phyloP scores from a whole-genome alignment of 2,113 vertebrate species.

The Amphiprion ocellaris region DNA sequence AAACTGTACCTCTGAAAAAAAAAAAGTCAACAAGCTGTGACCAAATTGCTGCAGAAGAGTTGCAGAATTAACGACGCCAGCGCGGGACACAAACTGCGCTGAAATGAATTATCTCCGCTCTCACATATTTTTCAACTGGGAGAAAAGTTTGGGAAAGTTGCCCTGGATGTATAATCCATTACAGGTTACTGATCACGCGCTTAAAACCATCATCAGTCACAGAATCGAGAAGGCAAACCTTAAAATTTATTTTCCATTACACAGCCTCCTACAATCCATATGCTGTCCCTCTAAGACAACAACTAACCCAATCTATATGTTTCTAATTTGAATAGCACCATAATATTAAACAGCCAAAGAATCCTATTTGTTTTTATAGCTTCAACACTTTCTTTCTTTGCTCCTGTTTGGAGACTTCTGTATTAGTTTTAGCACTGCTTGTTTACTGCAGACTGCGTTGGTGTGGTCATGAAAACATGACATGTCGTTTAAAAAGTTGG shows the following conservation, averaged over 20 bases:
- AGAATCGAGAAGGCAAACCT: conserved; percentile 16
- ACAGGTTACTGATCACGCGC: conserved; percentile 42
- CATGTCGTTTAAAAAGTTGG: background rate
- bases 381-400: background rate
- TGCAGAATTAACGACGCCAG: conserved; percentile 39
- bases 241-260: conserved; percentile 37
- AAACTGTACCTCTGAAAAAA: conserved; percentile 44
- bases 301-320: conserved; percentile 9
- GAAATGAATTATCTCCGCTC: conserved; percentile 50
- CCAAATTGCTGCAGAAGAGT: conserved; percentile 33
- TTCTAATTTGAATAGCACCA: background rate
- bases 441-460: background rate
- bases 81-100: conserved; percentile 17
- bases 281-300: conserved; percentile 8
- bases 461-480: background rate
- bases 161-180: conserved; percentile 42
- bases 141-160: conserved; percentile 50
- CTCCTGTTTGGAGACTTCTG: background rate
- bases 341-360: background rate
- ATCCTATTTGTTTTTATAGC: background rate
- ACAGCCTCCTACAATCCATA: conserved; percentile 11
- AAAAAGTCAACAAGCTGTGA: conserved; percentile 62
- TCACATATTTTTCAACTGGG: conserved; percentile 53
- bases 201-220: conserved; percentile 26
- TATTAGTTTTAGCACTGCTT: background rate